These are phyloP conservation scores for Peromyscus polionotus DNA, from an alignment of 2,113 vertebrate species.

Conservation along the genomic window DNA sequence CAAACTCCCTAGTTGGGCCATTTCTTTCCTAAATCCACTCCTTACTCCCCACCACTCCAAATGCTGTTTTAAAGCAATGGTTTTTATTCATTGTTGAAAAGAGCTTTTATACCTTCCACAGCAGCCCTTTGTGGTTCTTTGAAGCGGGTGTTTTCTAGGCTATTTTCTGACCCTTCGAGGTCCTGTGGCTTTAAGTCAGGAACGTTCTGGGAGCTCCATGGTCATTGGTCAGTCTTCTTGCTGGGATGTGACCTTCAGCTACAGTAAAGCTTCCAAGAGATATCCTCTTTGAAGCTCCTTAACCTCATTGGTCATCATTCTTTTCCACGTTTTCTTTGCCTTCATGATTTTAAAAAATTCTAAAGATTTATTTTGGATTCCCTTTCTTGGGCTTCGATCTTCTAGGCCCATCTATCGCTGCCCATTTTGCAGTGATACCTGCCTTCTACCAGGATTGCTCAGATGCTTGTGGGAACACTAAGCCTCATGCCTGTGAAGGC, in stretches of 20 bases:
- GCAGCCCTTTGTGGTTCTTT: too few species aligned
- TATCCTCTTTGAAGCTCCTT: conserved; percentile 87
- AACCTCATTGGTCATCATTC: conserved; percentile 94
- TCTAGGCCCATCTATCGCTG: conserved; percentile 92
- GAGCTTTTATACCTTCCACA: too few species aligned
- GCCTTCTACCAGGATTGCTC: conserved; percentile 93
- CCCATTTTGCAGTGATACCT: conserved; percentile 92
- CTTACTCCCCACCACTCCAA: too few species aligned
- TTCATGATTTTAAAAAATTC: not conserved
- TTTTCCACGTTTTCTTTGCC: conserved; percentile 89
- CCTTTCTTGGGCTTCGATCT: conserved; percentile 94
- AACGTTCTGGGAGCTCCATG: not conserved
- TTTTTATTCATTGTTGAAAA: too few species aligned
- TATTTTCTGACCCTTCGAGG: conserved; percentile 34
- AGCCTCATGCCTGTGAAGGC: conserved; percentile 88
- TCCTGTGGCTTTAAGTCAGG: conserved; percentile 2
- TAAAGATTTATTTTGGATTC: conserved; percentile 45
- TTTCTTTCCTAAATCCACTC: too few species aligned
- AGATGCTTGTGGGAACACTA: conserved; percentile 92
- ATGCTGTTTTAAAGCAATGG: too few species aligned
- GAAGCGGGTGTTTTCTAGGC: too few species aligned
- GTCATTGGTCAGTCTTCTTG: not conserved
- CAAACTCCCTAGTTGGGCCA: too few species aligned
- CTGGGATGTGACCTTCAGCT: not conserved
- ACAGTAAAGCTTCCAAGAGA: conserved; percentile 75